Evolutionary conservation across 1,140 invertebrate species (phyloP), one percentile per base, ranked within the genome.

Genomic region (Geopemphigus sp.): DNA sequence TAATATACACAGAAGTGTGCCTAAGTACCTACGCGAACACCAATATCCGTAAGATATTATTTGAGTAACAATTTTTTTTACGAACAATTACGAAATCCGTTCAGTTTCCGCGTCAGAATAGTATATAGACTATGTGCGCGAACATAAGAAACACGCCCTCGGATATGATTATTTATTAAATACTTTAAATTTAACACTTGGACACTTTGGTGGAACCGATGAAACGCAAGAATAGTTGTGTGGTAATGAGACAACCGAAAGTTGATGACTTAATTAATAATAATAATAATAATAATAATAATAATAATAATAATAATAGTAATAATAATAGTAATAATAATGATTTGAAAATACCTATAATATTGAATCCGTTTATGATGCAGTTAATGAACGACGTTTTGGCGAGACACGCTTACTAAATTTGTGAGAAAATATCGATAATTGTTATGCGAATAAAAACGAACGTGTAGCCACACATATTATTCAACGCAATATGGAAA

Each of bases 111-210:
- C 39, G n/a, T 14, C 39, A 8, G 17, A 32, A 64, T 32, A 64
- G 32, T 8, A 8, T 39, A 39, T 39, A 4, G 29, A 15, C 61
- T 10, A 17, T 64, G 61, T 64, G 8, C 32, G 32, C 32, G 32
- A 39, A 39, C 32, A n/a, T n/a, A n/a, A n/a, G 32, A 39, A 39
- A 39, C 32, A 66, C 63, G 45, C 45, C 39, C 45, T 68, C 22
- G 22, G 14, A 68, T 68, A 68, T 68, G 47, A 68, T 50, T 68
- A 68, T 50, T n/a, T n/a, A n/a, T n/a, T n/a, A n/a, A n/a, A n/a
- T n/a, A n/a, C n/a, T n/a, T n/a, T n/a, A n/a, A n/a, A n/a, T n/a
- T n/a, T n/a, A n/a, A n/a, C n/a, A n/a, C n/a, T n/a, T n/a, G n/a
- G n/a, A n/a, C n/a, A n/a, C n/a, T n/a, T n/a, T n/a, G n/a, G n/a